Base-by-base conservation (phyloP, 2,797 vertebrate species). In the Tenualosa ilisha region DNA sequence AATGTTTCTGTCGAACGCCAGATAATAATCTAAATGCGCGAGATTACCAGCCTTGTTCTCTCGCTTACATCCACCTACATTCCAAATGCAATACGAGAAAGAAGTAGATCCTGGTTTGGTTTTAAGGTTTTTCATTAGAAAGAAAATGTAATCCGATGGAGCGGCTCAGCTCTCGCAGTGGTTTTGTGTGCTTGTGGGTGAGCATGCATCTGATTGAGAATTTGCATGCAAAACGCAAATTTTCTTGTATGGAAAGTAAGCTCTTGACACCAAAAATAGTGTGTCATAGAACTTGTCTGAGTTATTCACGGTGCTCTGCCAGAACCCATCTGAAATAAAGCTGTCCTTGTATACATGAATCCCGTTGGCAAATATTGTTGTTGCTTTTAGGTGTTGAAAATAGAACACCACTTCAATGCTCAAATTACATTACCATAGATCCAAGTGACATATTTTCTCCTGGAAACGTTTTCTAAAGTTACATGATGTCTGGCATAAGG, bases 231-330 rank as follows among this genome's bases (percentile, higher is more conserved):
- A 40, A 37, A 37, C 68, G 68, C 43, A 37, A 75, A 37, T 72
- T 72, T 3, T 26, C 65, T 26, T 37, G 26, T 72, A 72, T 72
- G 65, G 65, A 72, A 72, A 43, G 68, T 75, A 75, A 75, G 68
- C 68, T 43, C 68, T 75, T 17, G 68, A 75, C 15, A 75, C 68
- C 68, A 75, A 75, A 75, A 75, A 75, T 75, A 75, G 68, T 43
- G 37, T 31, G 68, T 4, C 43, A 75, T 12, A 75, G 68, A 43
- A 13, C 37, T 37, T 75, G 15, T 40, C 37, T 43, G 37, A 43
- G 68, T 75, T 37, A 43, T 75, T 43, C 68, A 43, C 15, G 15
- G 26, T 12, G 65, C 65, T 72, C 65, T 72, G 26, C 12, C 65
- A 15, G 24, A 75, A 43, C 68, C 43, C 17, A 40, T 75, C 37